Evolutionary conservation across 2,888 invertebrate species (phyloP).

Genomic region (Trisateles emortualis): DNA sequence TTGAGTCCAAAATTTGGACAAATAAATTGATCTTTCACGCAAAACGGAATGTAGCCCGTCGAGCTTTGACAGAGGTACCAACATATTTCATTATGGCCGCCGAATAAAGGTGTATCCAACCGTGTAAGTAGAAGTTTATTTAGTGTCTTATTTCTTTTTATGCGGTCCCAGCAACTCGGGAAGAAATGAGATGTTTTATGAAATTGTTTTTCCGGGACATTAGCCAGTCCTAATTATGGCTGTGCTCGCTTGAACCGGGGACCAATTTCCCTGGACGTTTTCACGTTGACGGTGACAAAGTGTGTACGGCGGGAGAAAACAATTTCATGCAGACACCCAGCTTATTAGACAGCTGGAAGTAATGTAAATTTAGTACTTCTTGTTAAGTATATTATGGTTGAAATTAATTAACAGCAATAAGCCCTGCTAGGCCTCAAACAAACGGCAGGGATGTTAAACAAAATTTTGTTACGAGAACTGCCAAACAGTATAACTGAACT

Average conservation of each 20-base stretch:
- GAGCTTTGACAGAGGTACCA: constrained; percentile 55
- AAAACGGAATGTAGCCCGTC: constrained; percentile 62
- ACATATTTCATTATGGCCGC: constrained; percentile 59
- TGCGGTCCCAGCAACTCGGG: constrained; percentile 60
- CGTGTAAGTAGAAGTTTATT: constrained; percentile 80
- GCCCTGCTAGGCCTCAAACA: constrained; percentile 32
- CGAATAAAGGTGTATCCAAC: constrained; percentile 69
- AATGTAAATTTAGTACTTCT: constrained; percentile 64
- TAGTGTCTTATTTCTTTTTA: constrained; percentile 82
- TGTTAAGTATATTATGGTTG: constrained; percentile 42
- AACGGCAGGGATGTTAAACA: constrained; percentile 29
- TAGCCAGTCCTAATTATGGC: constrained; percentile 83
- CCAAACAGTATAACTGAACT: constrained; percentile 27
- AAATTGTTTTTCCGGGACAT: constrained; percentile 86
- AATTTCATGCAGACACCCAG: constrained; percentile 71
- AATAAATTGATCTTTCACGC: constrained; percentile 74
- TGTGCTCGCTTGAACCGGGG: constrained; percentile 64
- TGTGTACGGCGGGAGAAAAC: constrained; percentile 67
- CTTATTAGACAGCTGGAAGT: constrained; percentile 72
- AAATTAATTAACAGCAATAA: constrained; percentile 47
- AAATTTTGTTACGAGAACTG: constrained; percentile 27
- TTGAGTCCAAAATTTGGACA: constrained; percentile 59
- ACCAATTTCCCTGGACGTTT: constrained; percentile 81
- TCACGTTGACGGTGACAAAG: constrained; percentile 82
- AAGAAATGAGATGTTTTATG: constrained; percentile 82